phyloP scores from a whole-genome alignment of 2,113 vertebrate species.

The Cromileptes altivelis region DNA sequence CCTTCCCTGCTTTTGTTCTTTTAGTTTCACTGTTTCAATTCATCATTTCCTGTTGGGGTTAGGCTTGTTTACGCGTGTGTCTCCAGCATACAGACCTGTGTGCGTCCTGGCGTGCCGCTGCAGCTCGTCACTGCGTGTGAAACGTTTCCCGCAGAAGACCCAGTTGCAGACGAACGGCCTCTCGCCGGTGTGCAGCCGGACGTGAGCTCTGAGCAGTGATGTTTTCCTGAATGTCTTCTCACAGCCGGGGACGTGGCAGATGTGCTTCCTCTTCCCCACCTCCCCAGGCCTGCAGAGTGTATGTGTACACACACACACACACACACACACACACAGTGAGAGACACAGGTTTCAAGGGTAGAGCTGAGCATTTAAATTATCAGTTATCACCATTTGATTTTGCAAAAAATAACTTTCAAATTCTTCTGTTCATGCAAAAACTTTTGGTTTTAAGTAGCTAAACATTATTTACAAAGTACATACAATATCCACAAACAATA shows the following conservation, averaged over 20 bases:
- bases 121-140: conserved; percentile 96
- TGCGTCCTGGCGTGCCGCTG: conserved; percentile 96
- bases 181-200: conserved; percentile 95
- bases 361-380: not conserved
- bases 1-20: no score
- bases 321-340: not conserved
- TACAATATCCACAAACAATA: not conserved
- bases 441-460: not conserved
- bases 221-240: conserved; percentile 98
- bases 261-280: conserved; percentile 95
- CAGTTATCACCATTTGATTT: not conserved
- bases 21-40: no score
- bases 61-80: no score
- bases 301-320: not conserved
- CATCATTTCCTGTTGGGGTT: no score
- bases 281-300: conserved; percentile 88
- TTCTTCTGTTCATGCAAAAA: not conserved
- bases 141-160: conserved; percentile 96
- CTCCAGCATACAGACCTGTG: conserved; percentile 87
- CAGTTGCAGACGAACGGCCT: conserved; percentile 97
- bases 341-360: not conserved
- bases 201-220: conserved; percentile 93
- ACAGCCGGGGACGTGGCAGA: conserved; percentile 95
- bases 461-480: not conserved
- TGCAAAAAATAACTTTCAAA: not conserved